These are phyloP conservation scores for Agonopterix subpropinquella DNA, from an alignment of 2,888 invertebrate species.

Conservation along the genomic window DNA sequence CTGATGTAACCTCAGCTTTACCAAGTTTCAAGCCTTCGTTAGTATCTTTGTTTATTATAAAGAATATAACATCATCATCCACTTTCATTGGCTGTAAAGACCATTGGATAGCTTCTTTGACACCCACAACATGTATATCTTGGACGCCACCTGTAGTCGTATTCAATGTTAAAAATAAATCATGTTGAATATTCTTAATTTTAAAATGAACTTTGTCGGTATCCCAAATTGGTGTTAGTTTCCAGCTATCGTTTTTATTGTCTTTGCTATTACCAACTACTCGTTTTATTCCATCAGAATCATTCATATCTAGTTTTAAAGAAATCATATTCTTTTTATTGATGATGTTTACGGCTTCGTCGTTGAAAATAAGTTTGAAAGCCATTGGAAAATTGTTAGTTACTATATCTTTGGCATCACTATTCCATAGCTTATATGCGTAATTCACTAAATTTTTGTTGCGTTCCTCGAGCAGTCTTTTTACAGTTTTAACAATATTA, in stretches of 20 bases:
- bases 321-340: conserved; percentile 19
- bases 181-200: conserved; percentile 20
- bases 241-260: conserved; percentile 23
- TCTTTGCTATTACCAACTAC: conserved; percentile 24
- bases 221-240: conserved; percentile 21
- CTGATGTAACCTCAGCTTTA: conserved; percentile 8
- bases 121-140: conserved; percentile 24
- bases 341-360: conserved; percentile 21
- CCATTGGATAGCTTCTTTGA: conserved; percentile 19
- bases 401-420: conserved; percentile 16
- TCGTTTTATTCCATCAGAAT: conserved; percentile 15
- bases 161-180: conserved; percentile 28
- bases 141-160: conserved; percentile 13
- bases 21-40: conserved; percentile 25
- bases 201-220: conserved; percentile 23
- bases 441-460: conserved; percentile 18
- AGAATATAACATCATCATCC: conserved; percentile 21
- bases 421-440: conserved; percentile 27
- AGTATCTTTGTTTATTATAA: conserved; percentile 24
- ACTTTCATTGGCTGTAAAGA: conserved; percentile 22
- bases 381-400: conserved; percentile 20
- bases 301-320: conserved; percentile 21
- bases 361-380: conserved; percentile 21
- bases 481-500: conserved; percentile 11
- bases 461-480: conserved; percentile 17